Conservation (phyloP, 2,797 vertebrate species). For the Sandelia bainsii region DNA sequence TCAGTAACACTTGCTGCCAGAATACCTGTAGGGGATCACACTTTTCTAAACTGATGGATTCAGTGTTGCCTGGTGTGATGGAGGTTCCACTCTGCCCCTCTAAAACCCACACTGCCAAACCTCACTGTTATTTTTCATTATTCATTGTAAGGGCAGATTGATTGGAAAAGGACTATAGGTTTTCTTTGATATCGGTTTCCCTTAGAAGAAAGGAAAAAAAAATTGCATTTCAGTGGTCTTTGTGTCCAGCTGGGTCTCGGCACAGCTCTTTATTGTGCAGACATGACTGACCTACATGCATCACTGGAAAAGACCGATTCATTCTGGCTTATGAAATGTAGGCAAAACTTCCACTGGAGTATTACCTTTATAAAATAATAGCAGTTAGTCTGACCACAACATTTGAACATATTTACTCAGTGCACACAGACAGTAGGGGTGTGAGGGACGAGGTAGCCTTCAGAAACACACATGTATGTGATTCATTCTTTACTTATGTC, state of each 20-base stretch:
- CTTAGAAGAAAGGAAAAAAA: conserved; percentile 15
- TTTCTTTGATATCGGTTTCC: conserved; percentile 42
- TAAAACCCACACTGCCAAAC: neutral
- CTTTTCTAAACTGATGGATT: neutral
- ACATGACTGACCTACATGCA: conserved; percentile 49
- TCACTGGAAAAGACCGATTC: conserved; percentile 5
- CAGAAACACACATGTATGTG: neutral
- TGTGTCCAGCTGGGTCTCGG: conserved; percentile 51
- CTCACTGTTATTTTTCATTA: neutral
- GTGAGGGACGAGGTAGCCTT: conserved; percentile 21
- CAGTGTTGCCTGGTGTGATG: neutral
- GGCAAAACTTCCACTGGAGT: neutral
- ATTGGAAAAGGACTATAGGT: neutral
- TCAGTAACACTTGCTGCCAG: neutral
- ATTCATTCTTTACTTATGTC: neutral
- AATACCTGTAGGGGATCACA: neutral
- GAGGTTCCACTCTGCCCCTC: neutral
- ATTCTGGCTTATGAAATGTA: conserved; percentile 19
- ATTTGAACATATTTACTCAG: neutral
- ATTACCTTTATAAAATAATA: conserved; percentile 3
- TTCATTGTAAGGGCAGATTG: conserved; percentile 12
- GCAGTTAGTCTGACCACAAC: neutral
- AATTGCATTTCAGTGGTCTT: conserved; percentile 33
- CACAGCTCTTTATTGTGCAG: conserved; percentile 35
- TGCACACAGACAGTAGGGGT: neutral